Conservation (phyloP, 2,888 invertebrate genomes). For the Icerya purchasi region DNA sequence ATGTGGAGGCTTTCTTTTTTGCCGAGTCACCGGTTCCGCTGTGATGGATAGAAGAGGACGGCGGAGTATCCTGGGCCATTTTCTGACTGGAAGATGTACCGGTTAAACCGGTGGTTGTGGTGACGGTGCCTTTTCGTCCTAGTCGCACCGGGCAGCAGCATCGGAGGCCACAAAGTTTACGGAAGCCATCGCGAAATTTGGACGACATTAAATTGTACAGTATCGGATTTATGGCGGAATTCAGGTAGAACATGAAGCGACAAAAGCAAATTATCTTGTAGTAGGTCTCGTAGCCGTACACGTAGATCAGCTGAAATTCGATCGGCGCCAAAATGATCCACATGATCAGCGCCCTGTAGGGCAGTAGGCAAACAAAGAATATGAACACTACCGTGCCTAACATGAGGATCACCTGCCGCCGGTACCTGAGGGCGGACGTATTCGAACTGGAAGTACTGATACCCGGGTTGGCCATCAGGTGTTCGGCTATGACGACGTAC, state of each 20-base stretch:
- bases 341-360: slow-evolving; percentile 66
- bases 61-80: not conserved
- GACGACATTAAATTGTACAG: slow-evolving; percentile 80
- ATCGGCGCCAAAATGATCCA: slow-evolving; percentile 58
- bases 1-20: slow-evolving; percentile 14
- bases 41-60: slow-evolving; percentile 1
- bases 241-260: slow-evolving; percentile 66
- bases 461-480: slow-evolving; percentile 58
- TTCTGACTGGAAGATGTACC: slow-evolving; percentile 11
- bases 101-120: slow-evolving; percentile 16
- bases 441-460: slow-evolving; percentile 37
- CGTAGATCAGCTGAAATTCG: slow-evolving; percentile 39
- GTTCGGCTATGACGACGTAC: slow-evolving; percentile 66
- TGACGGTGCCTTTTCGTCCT: slow-evolving; percentile 40
- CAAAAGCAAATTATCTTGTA: slow-evolving; percentile 64
- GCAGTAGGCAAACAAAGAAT: slow-evolving; percentile 74
- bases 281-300: slow-evolving; percentile 56
- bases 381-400: slow-evolving; percentile 69
- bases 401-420: slow-evolving; percentile 43
- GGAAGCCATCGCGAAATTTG: slow-evolving; percentile 66
- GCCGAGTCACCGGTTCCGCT: not conserved
- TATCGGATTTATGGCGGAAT: slow-evolving; percentile 76
- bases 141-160: slow-evolving; percentile 28
- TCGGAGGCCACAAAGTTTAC: slow-evolving; percentile 44
- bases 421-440: slow-evolving; percentile 20